Evolutionary conservation across 1,140 invertebrate species (phyloP), one percentile per base, ranked within the genome.

Genomic region (Whitmania pigra): DNA sequence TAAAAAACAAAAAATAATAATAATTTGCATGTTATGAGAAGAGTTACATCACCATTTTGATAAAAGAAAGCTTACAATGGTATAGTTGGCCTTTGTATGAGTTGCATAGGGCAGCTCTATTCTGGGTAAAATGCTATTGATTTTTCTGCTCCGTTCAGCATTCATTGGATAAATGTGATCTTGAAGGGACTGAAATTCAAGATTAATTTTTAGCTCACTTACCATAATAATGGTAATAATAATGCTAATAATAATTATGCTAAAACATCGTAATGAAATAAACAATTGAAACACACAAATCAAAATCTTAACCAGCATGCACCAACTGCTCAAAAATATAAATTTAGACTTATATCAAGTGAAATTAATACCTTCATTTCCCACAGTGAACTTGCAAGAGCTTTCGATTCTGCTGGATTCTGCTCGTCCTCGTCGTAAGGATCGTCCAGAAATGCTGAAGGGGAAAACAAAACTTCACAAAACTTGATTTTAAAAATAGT

Each of bases 301-400:
- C 5, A 13, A 74, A 27, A 67, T 76, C 53, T n/a, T 43, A 72
- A 36, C n/a, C 54, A 63, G 40, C 55, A 60, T 55, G 22, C 20
- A 63, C n/a, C n/a, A 20, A 31, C 11, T 13, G n/a, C n/a, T n/a
- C n/a, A 63, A 25, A 31, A 63, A 13, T n/a, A 63, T 13, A 25
- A 17, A 63, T 11, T 11, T 25, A 15, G 29, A 63, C 2, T 31
- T 25, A 20, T 0, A 15, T 31, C 9, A 9, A 63, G 20, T 9
- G 20, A 18, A 18, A 25, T 18, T n/a, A 63, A 63, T 75, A 82
- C 79, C 69, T 88, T 85, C 29, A 95, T 85, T 84, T 97, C 94
- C 93, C 94, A 97, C 29, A 97, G 84, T 53, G 89, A 93, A 77
- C 91, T 94, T 27, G 90, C 86, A 2, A 92, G 82, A 0, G 93